Conservation (phyloP, 2,797 vertebrate genomes). For the Ceyx erithaca region DNA sequence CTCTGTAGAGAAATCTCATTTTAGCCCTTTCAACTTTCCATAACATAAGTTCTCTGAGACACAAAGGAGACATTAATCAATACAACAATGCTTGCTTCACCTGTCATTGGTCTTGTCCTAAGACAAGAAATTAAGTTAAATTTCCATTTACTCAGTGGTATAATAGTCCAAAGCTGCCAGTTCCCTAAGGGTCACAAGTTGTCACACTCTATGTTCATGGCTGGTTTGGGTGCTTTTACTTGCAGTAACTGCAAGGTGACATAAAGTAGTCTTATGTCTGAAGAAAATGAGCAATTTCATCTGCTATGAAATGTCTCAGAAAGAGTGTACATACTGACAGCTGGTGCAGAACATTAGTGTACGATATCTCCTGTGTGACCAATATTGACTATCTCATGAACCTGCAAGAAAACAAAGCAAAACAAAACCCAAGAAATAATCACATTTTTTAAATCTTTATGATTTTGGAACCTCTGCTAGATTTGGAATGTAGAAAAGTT, state of each 20-base stretch:
- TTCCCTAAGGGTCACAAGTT: background rate
- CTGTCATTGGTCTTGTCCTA: background rate
- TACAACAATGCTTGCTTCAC: background rate
- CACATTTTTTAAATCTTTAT: background rate
- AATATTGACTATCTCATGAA: background rate
- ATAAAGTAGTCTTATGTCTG: background rate
- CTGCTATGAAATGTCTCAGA: background rate
- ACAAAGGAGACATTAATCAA: background rate
- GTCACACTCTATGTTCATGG: background rate
- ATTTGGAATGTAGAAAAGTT: background rate
- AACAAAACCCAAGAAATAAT: background rate
- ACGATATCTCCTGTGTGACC: background rate
- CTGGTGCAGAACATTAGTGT: background rate
- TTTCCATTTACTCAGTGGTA: background rate
- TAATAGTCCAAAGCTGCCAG: background rate
- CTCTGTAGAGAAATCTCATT: background rate
- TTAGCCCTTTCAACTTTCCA: background rate
- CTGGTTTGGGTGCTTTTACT: background rate
- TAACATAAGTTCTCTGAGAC: background rate
- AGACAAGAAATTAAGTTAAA: background rate
- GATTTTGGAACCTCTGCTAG: background rate
- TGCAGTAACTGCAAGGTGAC: background rate
- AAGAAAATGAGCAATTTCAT: background rate
- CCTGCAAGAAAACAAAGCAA: background rate
- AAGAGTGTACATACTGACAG: background rate